Percentiles rank a stretch among this genome's conserved stretches.
These are phyloP conservation scores for Ditula angustiorana DNA, from an alignment of 2,888 invertebrate species.

Conservation along the genomic window DNA sequence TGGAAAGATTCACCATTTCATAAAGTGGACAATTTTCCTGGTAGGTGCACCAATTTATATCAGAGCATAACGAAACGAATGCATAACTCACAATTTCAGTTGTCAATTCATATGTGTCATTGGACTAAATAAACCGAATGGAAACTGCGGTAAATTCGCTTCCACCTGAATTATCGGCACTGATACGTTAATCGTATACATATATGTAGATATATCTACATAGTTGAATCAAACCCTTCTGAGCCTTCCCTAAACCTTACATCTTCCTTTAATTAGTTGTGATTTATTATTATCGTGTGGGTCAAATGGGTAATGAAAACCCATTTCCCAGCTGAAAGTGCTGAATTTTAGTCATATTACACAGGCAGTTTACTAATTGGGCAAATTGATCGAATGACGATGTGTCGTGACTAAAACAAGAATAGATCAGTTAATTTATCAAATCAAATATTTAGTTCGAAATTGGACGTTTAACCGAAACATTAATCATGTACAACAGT, in stretches of 20 bases:
- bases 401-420: neutral
- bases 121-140: no score
- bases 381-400: neutral
- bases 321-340: neutral
- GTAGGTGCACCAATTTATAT: no score
- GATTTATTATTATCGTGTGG: neutral
- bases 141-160: no score
- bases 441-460: slow-evolving; percentile 13
- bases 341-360: neutral
- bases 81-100: no score
- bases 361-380: neutral
- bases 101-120: no score
- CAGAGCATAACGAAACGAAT: no score
- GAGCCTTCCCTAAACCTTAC: slow-evolving; percentile 1
- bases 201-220: neutral
- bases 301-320: neutral
- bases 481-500: slow-evolving; percentile 13
- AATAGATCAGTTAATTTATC: slow-evolving; percentile 6
- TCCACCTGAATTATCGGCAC: neutral
- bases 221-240: slow-evolving; percentile 5
- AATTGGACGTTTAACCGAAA: neutral
- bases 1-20: no score
- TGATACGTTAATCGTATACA: neutral
- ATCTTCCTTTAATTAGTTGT: slow-evolving; percentile 4
- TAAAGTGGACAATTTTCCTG: no score